Evolutionary conservation across 2,888 invertebrate species (phyloP), one percentile per base, ranked within the genome.

Genomic region (Rhimphoctona megacephalus): DNA sequence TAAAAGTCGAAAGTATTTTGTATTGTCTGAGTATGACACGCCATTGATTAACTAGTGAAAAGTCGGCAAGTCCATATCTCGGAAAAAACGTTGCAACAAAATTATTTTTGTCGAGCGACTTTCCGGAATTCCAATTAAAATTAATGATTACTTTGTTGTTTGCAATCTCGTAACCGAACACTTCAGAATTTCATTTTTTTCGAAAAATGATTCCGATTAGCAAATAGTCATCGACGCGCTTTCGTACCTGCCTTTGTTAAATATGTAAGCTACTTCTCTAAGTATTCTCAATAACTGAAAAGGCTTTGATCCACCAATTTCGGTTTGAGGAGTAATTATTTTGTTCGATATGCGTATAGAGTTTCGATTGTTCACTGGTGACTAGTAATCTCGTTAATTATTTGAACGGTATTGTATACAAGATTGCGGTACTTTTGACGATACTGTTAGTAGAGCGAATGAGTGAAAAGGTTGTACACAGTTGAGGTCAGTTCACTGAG

Each of bases 401-500:
- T 81, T 73, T 46, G 25, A 78, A 49, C 67, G 64, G 54, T 70
- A 72, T 78, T 46, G 72, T 49, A 43, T 36, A 52, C 57, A 30
- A 66, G 66, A 76, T 70, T 57, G 77, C 67, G 66, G 66, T 81
- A 85, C 43, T 78, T 81, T 77, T 39, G 73, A 66, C 36, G 70
- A 81, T 36, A 81, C 49, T 67, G 81, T 81, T 77, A 66, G 85
- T 49, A 49, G 46, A 43, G 46, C 14, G 73, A 83, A 78, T 67
- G 72, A 67, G 77, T 73, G 67, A 77, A 57, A 72, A 85, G 77
- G 57, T 81, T 52, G 70, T 33, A 25, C 46, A 39, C 36, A 67
- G 77, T 73, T 73, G 76, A 85, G 85, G 81, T 85, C 85, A 67
- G 72, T 73, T 52, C 74, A 85, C 57, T 81, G 81, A 72, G 81